Conservation (phyloP, 2,113 vertebrate genomes). For the Petromus typicus region DNA sequence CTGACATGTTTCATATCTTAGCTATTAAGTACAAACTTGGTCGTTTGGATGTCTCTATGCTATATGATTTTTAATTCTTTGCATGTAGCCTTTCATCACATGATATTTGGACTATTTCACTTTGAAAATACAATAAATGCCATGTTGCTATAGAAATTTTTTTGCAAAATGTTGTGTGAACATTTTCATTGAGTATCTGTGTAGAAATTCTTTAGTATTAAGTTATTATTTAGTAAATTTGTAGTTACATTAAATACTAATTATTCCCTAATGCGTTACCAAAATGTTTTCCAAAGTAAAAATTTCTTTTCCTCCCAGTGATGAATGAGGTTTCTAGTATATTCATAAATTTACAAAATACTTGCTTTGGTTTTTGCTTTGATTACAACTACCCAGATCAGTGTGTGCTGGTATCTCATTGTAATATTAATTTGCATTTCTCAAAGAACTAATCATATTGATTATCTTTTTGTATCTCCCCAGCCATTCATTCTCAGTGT, state of each 20-base stretch:
- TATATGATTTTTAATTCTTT: background rate
- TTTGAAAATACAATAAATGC: background rate
- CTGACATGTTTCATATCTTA: background rate
- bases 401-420: background rate
- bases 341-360: background rate
- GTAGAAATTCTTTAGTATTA: background rate
- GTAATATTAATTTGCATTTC: background rate
- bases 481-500: background rate
- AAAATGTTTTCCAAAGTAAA: background rate
- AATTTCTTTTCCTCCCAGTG: background rate
- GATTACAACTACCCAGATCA: background rate
- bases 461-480: background rate
- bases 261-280: background rate
- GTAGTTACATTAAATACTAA: background rate
- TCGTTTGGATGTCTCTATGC: background rate
- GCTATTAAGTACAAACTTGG: background rate
- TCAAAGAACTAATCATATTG: background rate
- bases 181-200: background rate
- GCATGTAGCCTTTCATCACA: background rate
- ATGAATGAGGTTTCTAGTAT: background rate
- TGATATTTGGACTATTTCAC: background rate
- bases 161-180: background rate
- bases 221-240: background rate
- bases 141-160: background rate
- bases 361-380: background rate